These are phyloP conservation scores for Anser brachyrhynchus DNA, from an alignment of 2,113 vertebrate species.

Conservation along the genomic window DNA sequence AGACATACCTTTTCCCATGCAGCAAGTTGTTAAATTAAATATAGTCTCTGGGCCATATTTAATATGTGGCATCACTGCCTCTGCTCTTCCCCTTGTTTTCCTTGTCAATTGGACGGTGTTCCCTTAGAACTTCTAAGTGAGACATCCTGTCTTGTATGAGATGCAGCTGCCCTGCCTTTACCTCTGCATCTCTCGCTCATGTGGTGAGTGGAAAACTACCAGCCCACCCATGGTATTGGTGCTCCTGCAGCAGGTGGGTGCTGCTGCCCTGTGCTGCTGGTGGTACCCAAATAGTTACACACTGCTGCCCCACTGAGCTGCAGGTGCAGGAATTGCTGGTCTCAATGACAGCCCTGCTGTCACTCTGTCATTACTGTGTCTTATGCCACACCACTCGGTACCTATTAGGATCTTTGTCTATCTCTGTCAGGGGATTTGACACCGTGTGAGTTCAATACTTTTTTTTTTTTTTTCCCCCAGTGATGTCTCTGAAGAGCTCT, in stretches of 20 bases:
- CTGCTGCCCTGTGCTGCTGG: background rate
- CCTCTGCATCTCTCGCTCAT: background rate
- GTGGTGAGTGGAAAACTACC: background rate
- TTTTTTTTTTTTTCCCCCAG: background rate
- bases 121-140: background rate
- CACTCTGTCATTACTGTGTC: background rate
- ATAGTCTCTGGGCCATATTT: background rate
- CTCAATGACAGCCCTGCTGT: background rate
- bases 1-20: background rate
- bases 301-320: background rate
- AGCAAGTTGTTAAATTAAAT: background rate
- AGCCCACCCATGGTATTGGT: too few relatives aligned
- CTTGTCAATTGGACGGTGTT: background rate
- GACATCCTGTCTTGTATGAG: background rate
- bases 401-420: background rate
- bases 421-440: background rate
- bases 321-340: background rate
- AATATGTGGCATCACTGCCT: background rate
- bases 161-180: background rate
- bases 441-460: accelerated
- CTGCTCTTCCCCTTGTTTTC: background rate
- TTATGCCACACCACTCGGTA: background rate
- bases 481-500: background rate
- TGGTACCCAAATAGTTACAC: background rate
- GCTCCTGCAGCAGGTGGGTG: background rate